phyloP scores from a whole-genome alignment of 1,140 invertebrate genomes.

The Thaumetopoea pityocampa region DNA sequence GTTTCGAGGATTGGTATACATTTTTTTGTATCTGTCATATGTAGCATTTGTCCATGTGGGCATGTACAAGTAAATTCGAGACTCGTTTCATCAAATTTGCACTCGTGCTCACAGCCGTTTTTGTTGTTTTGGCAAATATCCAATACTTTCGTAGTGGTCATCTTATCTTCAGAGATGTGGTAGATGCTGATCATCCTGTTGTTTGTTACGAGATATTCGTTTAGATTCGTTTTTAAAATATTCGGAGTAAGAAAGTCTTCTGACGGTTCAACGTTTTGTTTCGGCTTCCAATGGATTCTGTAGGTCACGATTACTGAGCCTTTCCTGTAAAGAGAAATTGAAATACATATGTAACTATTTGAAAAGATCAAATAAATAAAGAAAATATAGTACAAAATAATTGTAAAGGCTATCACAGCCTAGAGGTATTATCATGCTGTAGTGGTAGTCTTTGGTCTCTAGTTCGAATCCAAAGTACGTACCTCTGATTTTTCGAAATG shows the following conservation, averaged over 20 bases:
- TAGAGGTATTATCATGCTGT: too few relatives aligned
- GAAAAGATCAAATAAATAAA: background rate
- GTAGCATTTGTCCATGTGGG: conserved; percentile 72
- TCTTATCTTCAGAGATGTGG: conserved; percentile 69
- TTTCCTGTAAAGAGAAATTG: conserved; percentile 66
- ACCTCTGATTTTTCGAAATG: too few relatives aligned
- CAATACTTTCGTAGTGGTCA: conserved; percentile 71
- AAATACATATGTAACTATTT: conserved; percentile 5
- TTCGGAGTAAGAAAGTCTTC: conserved; percentile 74
- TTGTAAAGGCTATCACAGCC: too few relatives aligned
- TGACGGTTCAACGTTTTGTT: conserved; percentile 63
- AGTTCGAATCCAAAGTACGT: too few relatives aligned
- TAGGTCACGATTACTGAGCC: conserved; percentile 81
- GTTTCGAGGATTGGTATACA: conserved; percentile 40
- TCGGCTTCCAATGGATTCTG: conserved; percentile 79
- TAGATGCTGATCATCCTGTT: conserved; percentile 76
- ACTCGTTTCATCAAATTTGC: conserved; percentile 81
- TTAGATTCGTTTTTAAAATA: conserved; percentile 67
- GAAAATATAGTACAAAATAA: too few relatives aligned
- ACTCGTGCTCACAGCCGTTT: conserved; percentile 85
- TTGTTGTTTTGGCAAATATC: conserved; percentile 87
- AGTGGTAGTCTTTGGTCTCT: too few relatives aligned
- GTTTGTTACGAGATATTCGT: conserved; percentile 67
- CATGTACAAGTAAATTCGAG: conserved; percentile 84
- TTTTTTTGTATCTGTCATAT: conserved; percentile 53